phyloP scores from a whole-genome alignment of 2,888 invertebrate species.

The Morpho helenor region DNA sequence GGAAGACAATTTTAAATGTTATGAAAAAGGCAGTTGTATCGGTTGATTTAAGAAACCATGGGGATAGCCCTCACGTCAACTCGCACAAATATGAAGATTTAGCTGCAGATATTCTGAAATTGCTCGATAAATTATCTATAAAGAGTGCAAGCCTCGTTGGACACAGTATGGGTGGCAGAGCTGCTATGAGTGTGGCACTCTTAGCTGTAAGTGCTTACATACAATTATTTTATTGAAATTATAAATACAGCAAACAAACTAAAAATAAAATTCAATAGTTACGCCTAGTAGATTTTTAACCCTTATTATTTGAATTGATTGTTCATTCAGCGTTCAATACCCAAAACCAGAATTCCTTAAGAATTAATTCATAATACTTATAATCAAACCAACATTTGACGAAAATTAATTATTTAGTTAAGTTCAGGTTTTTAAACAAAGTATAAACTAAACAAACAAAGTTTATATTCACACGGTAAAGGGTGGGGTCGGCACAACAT shows the following conservation, averaged over 20 bases:
- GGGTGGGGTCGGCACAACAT: too few relatives aligned
- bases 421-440: too few relatives aligned
- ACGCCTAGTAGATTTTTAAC: too few relatives aligned
- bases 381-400: not conserved
- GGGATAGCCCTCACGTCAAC: slow-evolving; percentile 89
- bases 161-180: slow-evolving; percentile 95
- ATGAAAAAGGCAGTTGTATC: slow-evolving; percentile 87
- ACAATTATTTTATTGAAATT: too few relatives aligned
- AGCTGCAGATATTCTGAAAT: slow-evolving; percentile 84
- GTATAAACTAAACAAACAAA: too few relatives aligned
- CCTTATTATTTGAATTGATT: too few relatives aligned
- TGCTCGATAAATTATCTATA: slow-evolving; percentile 81
- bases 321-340: too few relatives aligned
- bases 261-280: too few relatives aligned
- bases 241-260: too few relatives aligned
- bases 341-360: too few relatives aligned
- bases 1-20: slow-evolving; percentile 83
- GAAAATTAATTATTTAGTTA: too few relatives aligned
- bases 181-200: slow-evolving; percentile 89
- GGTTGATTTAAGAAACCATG: slow-evolving; percentile 97
- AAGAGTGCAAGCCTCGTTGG: slow-evolving; percentile 85
- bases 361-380: not conserved
- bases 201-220: slow-evolving; percentile 68
- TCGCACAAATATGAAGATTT: slow-evolving; percentile 87
- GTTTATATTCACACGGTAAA: too few relatives aligned